These are phyloP conservation scores for Danio jaintianensis DNA, from an alignment of 2,797 vertebrate genomes.

Conservation along the genomic window DNA sequence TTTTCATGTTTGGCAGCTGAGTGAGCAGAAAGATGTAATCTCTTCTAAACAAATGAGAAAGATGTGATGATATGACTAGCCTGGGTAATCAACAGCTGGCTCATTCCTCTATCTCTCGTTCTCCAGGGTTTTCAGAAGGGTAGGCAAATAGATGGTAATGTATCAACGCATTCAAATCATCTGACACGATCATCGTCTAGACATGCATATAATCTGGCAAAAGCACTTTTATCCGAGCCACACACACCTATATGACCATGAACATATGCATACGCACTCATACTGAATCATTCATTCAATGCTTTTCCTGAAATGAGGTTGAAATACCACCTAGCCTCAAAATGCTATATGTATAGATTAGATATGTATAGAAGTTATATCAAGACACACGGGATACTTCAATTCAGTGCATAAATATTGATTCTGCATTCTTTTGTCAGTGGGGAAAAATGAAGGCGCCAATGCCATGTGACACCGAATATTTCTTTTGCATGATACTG, in stretches of 20 bases:
- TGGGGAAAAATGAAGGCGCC: constrained; percentile 63
- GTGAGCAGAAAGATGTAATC: constrained; percentile 62
- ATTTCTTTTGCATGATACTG: constrained; percentile 70
- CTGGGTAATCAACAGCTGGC: constrained; percentile 53
- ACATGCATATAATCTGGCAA: constrained; percentile 38
- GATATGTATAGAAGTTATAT: constrained; percentile 57
- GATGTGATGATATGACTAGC: constrained; percentile 55
- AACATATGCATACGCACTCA: background rate
- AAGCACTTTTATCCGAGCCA: constrained; percentile 10
- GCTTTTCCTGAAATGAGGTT: background rate
- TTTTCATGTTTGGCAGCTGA: constrained; percentile 64
- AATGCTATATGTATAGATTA: constrained; percentile 47
- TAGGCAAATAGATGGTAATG: constrained; percentile 39
- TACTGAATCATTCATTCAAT: constrained; percentile 7
- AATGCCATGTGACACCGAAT: constrained; percentile 57
- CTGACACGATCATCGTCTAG: constrained; percentile 31
- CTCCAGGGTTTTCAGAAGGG: constrained; percentile 36
- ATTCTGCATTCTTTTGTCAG: constrained; percentile 64
- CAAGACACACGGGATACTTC: constrained; percentile 63
- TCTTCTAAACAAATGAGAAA: constrained; percentile 58
- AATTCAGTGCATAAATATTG: constrained; percentile 73
- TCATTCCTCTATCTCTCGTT: constrained; percentile 24
- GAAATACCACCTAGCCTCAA: background rate
- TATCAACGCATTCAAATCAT: constrained; percentile 42
- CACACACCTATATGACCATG: background rate